Base-by-base conservation (phyloP, 2,888 invertebrate genomes). In the Diarsia rubi region DNA sequence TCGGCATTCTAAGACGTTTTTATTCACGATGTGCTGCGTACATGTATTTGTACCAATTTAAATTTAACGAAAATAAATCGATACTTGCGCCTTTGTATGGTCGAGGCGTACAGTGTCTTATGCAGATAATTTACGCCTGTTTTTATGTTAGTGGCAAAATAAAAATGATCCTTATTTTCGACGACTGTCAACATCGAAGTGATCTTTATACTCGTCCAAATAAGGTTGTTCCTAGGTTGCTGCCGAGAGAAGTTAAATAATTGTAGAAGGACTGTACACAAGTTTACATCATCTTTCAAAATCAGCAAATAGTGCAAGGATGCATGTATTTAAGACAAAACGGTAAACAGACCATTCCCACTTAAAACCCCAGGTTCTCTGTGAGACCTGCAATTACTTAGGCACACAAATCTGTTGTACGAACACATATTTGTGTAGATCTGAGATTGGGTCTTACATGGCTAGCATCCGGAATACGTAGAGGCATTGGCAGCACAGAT, bases 351-450 rank as follows among this genome's bases (percentile, higher is more conserved):
- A 45, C 14, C 16, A 8, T 45, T 45, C 11, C 37, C 45, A 37
- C 45, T 24, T 14, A 54, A 76, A 76, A 54, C n/a, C 9, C 9
- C 27, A 47, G 69, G 69, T 45, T 60, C 47, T 68, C 67, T 68
- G 60, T 21, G 63, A 44, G 24, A 24, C 21, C 14, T 57, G 42
- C 63, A 64, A 57, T 70, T 70, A 70, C 49, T 49, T 57, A 47
- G 27, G 52, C 47, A 49, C 63, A 70, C 31, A 64, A 27, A 62
- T 63, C 63, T 78, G 63, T 78, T 70, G 54, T 63, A 44, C 42
- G 42, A 63, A 64, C 31, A 63, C 21, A 44, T 49, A 21, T 69
- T 63, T 69, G 24, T 31, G 24, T 69, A 57, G 44, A 57, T 57
- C 24, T 42, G 42, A 69, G 63, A 57, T 69, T 21, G 47, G 42